phyloP scores from a whole-genome alignment of 2,113 vertebrate species.

The Donacobius atricapilla region DNA sequence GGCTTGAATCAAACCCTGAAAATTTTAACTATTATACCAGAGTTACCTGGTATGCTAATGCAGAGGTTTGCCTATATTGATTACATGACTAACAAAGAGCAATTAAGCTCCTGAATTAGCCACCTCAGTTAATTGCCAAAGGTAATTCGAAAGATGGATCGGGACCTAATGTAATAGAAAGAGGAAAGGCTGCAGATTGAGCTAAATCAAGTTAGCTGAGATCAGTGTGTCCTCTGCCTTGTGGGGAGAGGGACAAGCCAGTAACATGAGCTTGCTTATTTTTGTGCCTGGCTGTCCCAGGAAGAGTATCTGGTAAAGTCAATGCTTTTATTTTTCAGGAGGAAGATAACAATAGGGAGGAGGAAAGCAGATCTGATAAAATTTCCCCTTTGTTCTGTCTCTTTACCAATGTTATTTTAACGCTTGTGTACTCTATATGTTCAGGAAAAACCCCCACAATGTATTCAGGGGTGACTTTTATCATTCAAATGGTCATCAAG shows the following conservation, averaged over 20 bases:
- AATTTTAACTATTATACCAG: background rate
- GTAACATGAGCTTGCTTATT: conserved; percentile 6
- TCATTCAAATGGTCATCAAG: background rate
- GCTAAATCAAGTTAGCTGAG: background rate
- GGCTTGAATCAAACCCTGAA: background rate
- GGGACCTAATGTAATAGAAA: background rate
- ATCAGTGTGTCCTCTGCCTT: conserved; percentile 2
- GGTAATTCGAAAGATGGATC: conserved; percentile 14
- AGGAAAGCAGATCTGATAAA: background rate
- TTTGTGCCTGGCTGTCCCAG: conserved; percentile 36
- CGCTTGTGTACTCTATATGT: background rate
- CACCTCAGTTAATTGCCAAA: conserved; percentile 28
- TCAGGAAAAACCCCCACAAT: background rate
- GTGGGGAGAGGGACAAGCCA: conserved; percentile 8
- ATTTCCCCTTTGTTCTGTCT: background rate
- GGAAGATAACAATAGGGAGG: conserved; percentile 5
- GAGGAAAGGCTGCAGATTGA: background rate
- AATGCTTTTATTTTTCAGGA: conserved; percentile 13
- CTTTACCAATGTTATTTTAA: conserved; percentile 13
- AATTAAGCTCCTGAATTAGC: conserved; percentile 14
- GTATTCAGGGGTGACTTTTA: background rate
- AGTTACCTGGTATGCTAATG: background rate
- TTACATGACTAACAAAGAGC: background rate
- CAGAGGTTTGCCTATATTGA: background rate
- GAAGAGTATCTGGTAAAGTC: conserved; percentile 25